Conservation (phyloP, 2,888 invertebrate genomes). For the Sabatieria punctata region DNA sequence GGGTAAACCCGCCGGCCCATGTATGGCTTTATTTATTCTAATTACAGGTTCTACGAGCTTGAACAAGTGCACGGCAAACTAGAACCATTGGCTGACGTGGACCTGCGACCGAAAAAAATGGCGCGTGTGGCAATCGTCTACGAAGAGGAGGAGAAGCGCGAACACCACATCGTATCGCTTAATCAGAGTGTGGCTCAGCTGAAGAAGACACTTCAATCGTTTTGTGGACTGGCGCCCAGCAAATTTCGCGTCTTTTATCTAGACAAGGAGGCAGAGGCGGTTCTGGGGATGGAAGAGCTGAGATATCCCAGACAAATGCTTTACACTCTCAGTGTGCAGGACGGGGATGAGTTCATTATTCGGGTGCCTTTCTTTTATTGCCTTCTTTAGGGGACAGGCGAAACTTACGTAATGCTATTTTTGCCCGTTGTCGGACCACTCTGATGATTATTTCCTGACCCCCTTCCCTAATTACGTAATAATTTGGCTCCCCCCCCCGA, state of each 20-base stretch:
- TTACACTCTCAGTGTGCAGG: slow-evolving; percentile 18
- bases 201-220: slow-evolving; percentile 22
- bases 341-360: slow-evolving; percentile 19
- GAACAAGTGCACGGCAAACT: slow-evolving; percentile 26
- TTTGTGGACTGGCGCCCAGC: slow-evolving; percentile 17
- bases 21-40: neutral
- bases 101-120: slow-evolving; percentile 16
- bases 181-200: slow-evolving; percentile 25
- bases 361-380: too few species aligned
- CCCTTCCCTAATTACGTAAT: too few species aligned
- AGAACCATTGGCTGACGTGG: slow-evolving; percentile 24
- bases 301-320: slow-evolving; percentile 16
- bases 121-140: slow-evolving; percentile 1
- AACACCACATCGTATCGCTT: slow-evolving; percentile 12
- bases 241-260: slow-evolving; percentile 10
- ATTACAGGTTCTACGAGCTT: slow-evolving; percentile 26
- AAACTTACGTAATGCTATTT: too few species aligned
- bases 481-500: too few species aligned
- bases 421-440: too few species aligned
- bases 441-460: too few species aligned
- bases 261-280: slow-evolving; percentile 13
- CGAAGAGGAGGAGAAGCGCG: slow-evolving; percentile 5
- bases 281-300: slow-evolving; percentile 18
- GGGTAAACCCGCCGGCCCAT: too few species aligned
- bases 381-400: too few species aligned